Evolutionary conservation across 1,140 invertebrate species (phyloP), one percentile per base, ranked within the genome.

Genomic region (Armadillidium nasatum): DNA sequence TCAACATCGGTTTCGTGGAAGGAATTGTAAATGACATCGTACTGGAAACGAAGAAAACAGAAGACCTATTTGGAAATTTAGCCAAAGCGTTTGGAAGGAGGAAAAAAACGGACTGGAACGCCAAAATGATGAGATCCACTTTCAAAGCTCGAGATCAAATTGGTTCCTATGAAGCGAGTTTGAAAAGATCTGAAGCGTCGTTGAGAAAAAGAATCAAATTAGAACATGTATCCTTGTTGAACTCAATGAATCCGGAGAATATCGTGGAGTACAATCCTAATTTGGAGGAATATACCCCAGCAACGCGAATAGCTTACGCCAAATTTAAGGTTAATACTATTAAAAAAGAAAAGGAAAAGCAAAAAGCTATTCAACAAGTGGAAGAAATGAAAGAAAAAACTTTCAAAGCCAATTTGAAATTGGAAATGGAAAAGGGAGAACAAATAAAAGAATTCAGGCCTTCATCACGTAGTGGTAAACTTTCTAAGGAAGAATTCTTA

Each of bases 1-100:
- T 82, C 77, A 81, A 82, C 74, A 81, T 82, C 44, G 76, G 78
- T 43, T 73, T 77, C 67, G 79, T 81, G 54, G 82, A 82, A 69
- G 80, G 77, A 19, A 70, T 82, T 44, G 78, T 82, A 67, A 78
- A 77, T 10, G 78, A 80, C 13, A 76, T 81, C 70, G 78, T 82
- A 77, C 78, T 77, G 11, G 71, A 73, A 19, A 73, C 79, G 15
- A 79, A 80, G 68, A 82, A 81, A 45, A 71, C 78, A n/a, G 76
- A 76, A 71, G 79, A 80, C 74, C 75, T 82, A 60, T 82, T 82
- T 71, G 78, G 81, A 23, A 79, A 80, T 69, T 66, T 82, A 22
- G 82, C 82, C 46, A 76, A 78, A 15, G 80, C 78, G 15, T 80
- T 82, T 11, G 78, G 77, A 43, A 81, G 79, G 73, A 81, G 79